These are phyloP conservation scores for Porites rus DNA, from an alignment of 92 coral and sea anemone species.

Conservation along the genomic window DNA sequence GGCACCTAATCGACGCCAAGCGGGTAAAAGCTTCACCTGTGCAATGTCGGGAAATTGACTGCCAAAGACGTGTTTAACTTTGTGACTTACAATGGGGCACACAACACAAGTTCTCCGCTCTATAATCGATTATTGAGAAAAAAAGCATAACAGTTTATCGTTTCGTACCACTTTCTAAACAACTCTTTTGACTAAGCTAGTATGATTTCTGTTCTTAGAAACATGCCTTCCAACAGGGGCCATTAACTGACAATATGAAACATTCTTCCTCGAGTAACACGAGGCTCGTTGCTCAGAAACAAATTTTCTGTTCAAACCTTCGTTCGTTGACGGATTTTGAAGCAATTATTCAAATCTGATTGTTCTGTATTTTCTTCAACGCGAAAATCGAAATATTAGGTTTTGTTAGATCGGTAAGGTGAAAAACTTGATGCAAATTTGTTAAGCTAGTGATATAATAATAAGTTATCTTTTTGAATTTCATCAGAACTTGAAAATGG, in stretches of 20 bases:
- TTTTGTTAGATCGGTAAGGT: background rate
- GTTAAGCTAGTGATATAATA: background rate
- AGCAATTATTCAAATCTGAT: background rate
- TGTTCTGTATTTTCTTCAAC: background rate
- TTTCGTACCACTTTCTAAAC: background rate
- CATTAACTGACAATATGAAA: background rate
- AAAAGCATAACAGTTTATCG: too few species aligned
- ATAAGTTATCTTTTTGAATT: background rate
- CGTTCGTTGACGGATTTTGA: background rate
- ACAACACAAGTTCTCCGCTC: too few species aligned
- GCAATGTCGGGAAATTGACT: too few species aligned
- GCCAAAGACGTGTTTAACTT: too few species aligned
- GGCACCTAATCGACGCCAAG: too few species aligned
- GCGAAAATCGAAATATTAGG: background rate
- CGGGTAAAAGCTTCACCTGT: too few species aligned
- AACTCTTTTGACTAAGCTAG: background rate
- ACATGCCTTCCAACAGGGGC: background rate
- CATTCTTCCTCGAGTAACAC: background rate
- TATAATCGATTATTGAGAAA: too few species aligned
- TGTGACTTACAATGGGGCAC: too few species aligned
- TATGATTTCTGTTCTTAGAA: background rate
- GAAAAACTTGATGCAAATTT: background rate
- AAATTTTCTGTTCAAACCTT: constrained; percentile 19
- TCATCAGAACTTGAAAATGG: background rate
- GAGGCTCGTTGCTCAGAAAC: constrained; percentile 30